Base-by-base conservation (phyloP, 2,797 vertebrate species). In the Podarcis siculus region DNA sequence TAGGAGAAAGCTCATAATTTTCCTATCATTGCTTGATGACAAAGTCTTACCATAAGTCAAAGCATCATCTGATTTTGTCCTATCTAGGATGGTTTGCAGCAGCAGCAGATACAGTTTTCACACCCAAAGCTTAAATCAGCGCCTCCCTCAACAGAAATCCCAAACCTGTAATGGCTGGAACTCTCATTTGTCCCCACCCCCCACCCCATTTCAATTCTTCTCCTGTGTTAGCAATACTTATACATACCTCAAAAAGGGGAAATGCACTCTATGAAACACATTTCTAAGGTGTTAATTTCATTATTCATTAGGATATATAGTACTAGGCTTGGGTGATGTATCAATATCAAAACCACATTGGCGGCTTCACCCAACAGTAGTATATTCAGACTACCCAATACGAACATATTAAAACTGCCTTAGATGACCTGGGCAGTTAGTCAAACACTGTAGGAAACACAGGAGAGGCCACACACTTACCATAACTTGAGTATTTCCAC, bases 1-100 rank as follows among this genome's bases (percentile, higher is more conserved):
- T 42, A 64, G 25, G 21, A 78, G 64, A 71, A 79, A 83, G 69
- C 82, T 85, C 64, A n/a, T 85, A 49, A 49, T 84, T 88, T 84
- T 72, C 64, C 87, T 61, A 67, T 84, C 55, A 75, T 4, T 42
- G 12, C 15, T 69, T 27, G 30, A 84, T 83, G 72, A 87, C 35
- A 87, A 17, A 55, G 79, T 27, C 32, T 80, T 66, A 82, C 4
- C 79, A 67, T 35, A 82, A 76, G 30, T 45, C 69, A 45, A 75
- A 19, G 42, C n/a, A 79, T 39, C 19, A 71, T 58, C 35, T 55
- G 25, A 78, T 9, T 37, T 3, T 82, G 23, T 82, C 61, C 61
- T 27, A 27, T 37, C 55, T 73, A 35, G 32, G 42, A 25, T 23
- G 35, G 13, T 71, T 58, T 82, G 58, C 19, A 83, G 10, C 30